Evolutionary conservation across 2,113 vertebrate genomes (phyloP), one percentile per base, ranked within the genome.

Genomic region (Pseudonaja textilis): DNA sequence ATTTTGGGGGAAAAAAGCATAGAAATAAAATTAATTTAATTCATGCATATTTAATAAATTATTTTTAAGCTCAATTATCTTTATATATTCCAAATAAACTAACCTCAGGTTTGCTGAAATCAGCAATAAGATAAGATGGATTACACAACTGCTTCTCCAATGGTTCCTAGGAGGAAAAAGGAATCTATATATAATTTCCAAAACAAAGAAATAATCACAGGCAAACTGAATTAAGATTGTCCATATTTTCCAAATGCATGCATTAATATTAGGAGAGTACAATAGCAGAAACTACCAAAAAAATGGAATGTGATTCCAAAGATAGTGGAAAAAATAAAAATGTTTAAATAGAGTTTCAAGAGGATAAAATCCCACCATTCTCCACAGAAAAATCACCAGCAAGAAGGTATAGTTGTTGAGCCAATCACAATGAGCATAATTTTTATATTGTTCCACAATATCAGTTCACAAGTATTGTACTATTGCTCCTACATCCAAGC

Each of bases 41-140:
- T 42, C 34, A 81, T 42, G 18, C 39, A 34, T 18, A 81, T 81
- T 42, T 20, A 81, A 81, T 81, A 81, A 42, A 81, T 20, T 81
- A 34, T 39, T 81, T 81, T 81, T 42, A 81, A 42, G 34, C 3
- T 81, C 22, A 56, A 61, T 74, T 85, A 26, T 59, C 12, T 42
- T 91, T 85, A 42, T 86, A 47, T n/a, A 57, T 18, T 10, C 8
- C 54, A 74, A 85, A 4, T 59, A 90, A 90, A 91, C 93, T 98
- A 97, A 99, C 99, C 98, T 99, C 98, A 94, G 99, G 98, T 96
- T 99, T 99, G 97, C 99, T 99, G 94, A 98, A 99, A 97, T 99
- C 99, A 2, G 97, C 98, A 95, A 96, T 97, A 89, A 99, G 97
- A 90, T 97, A 98, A 86, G 96, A 97, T 87, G 99, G 99, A 89